Conservation (phyloP, 2,888 invertebrate genomes). For the Apomyelois bistriatella region DNA sequence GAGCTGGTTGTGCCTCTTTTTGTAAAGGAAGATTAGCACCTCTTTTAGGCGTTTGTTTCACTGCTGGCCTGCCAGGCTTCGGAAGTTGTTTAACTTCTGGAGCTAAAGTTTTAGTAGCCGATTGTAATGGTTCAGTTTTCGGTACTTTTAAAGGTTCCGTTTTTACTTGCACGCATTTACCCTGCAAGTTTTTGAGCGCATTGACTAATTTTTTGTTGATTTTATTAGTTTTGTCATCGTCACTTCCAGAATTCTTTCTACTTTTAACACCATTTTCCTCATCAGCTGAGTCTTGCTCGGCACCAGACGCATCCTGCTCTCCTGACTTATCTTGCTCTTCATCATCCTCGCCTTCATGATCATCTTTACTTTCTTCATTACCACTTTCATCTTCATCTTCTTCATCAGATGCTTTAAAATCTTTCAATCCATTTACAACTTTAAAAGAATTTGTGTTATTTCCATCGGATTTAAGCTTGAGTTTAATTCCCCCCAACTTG, state of each 20-base stretch:
- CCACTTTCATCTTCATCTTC: constrained; percentile 64
- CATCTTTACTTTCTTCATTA: constrained; percentile 46
- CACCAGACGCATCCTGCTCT: constrained; percentile 39
- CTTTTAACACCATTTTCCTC: constrained; percentile 26
- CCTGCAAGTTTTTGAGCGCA: constrained; percentile 42
- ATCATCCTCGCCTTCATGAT: constrained; percentile 44
- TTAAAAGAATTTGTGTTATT: constrained; percentile 60
- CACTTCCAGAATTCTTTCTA: constrained; percentile 36
- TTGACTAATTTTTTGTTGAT: constrained; percentile 26
- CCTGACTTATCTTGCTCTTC: constrained; percentile 29
- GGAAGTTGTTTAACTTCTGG: constrained; percentile 31
- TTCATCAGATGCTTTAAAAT: constrained; percentile 67
- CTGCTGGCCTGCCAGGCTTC: constrained; percentile 49
- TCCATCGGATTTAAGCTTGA: constrained; percentile 70
- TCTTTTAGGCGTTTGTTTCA: constrained; percentile 71
- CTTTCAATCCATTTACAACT: constrained; percentile 68
- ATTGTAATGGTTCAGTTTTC: constrained; percentile 36
- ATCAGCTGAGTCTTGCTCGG: constrained; percentile 36
- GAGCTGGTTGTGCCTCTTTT: constrained; percentile 31
- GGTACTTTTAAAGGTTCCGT: constrained; percentile 26
- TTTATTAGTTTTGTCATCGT: constrained; percentile 30
- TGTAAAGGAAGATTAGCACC: constrained; percentile 40
- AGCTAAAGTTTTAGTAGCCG: constrained; percentile 23
- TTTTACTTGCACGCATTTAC: constrained; percentile 28
- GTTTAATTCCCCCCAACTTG: constrained; percentile 67